Conservation (phyloP, 2,888 invertebrate species). For the Strigamia maritima region DNA sequence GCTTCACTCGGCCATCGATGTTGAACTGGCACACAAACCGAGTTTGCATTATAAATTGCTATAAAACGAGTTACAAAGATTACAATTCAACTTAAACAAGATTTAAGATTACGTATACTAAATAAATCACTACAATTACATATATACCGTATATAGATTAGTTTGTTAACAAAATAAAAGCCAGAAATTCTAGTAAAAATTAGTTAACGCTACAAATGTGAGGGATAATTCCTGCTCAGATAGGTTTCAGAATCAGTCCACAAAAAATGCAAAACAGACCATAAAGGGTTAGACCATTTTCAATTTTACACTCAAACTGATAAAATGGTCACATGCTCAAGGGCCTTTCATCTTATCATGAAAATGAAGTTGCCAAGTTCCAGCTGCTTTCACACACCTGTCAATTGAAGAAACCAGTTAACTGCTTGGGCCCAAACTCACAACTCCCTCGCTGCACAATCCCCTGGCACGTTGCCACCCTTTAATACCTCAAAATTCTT, state of each 20-base stretch:
- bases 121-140: background rate
- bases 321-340: constrained; percentile 32
- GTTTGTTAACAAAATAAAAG: background rate
- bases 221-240: background rate
- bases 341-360: constrained; percentile 32
- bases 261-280: constrained; percentile 39
- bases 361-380: constrained; percentile 32
- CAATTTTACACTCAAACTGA: constrained; percentile 34
- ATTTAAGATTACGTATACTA: background rate
- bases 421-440: constrained; percentile 10
- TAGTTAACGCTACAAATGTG: constrained; percentile 37
- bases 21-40: constrained; percentile 93
- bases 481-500: constrained; percentile 20
- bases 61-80: constrained; percentile 43
- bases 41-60: constrained; percentile 89
- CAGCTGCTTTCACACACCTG: constrained; percentile 34
- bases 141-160: background rate
- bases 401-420: constrained; percentile 31
- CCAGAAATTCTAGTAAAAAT: constrained; percentile 27
- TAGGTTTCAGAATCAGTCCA: constrained; percentile 36
- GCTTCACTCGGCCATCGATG: constrained; percentile 88
- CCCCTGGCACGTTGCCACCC: constrained; percentile 23
- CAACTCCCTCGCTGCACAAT: background rate
- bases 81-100: background rate
- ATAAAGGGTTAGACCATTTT: constrained; percentile 38